These are phyloP conservation scores for Phylloscopus trochilus DNA, from an alignment of 2,113 vertebrate species.

Conservation along the genomic window DNA sequence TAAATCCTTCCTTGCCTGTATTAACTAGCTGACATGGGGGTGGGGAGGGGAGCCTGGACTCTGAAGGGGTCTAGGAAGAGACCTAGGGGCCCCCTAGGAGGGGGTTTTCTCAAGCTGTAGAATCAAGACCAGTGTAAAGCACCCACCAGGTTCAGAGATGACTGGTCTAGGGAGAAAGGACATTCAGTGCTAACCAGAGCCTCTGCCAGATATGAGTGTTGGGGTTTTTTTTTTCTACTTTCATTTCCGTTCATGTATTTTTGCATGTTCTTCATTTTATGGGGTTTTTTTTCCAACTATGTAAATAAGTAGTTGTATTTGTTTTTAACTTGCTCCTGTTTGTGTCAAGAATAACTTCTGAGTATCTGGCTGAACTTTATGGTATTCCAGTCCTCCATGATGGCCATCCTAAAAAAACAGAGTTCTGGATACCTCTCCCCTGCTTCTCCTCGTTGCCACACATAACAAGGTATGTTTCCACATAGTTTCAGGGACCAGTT, in stretches of 20 bases:
- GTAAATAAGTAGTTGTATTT: not conserved
- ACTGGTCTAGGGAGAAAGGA: not conserved
- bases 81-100: not conserved
- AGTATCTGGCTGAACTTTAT: not conserved
- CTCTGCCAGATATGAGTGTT: not conserved
- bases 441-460: not conserved
- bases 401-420: not conserved
- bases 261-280: not conserved
- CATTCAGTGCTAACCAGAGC: not conserved
- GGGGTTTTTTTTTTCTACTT: not conserved
- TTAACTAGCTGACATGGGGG: not conserved
- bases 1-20: not conserved
- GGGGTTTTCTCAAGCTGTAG: not conserved
- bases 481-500: not conserved
- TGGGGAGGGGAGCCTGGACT: not conserved
- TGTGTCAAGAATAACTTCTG: not conserved
- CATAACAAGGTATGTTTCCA: not conserved
- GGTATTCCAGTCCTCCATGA: not conserved
- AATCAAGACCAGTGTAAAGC: not conserved
- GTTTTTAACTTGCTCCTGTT: not conserved
- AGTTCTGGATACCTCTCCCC: not conserved
- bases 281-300: not conserved
- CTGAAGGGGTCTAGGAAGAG: not conserved
- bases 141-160: not conserved
- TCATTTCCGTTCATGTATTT: not conserved